phyloP scores from a whole-genome alignment of 2,888 invertebrate genomes.

The Carabus problematicus region DNA sequence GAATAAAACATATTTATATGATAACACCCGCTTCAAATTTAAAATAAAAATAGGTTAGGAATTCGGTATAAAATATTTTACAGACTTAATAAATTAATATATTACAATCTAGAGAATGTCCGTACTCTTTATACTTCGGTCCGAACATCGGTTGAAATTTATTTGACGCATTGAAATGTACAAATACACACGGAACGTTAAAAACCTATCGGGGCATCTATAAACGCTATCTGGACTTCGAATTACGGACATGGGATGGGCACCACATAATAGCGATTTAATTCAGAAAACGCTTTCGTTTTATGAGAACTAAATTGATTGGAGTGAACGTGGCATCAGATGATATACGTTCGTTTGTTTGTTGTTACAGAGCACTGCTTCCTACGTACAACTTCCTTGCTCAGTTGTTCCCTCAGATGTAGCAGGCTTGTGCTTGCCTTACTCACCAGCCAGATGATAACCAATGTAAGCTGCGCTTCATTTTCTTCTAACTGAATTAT shows the following conservation, averaged over 20 bases:
- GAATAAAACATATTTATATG: background rate
- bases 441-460: too few relatives aligned
- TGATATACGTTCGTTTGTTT: constrained; percentile 39
- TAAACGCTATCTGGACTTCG: constrained; percentile 1
- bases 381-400: too few relatives aligned
- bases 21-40: background rate
- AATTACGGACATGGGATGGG: constrained; percentile 21
- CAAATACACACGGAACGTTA: constrained; percentile 16
- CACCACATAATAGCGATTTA: constrained; percentile 30
- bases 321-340: constrained; percentile 15
- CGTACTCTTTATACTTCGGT: constrained; percentile 22
- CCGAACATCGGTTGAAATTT: constrained; percentile 17
- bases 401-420: too few relatives aligned
- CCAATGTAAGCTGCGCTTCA: too few relatives aligned
- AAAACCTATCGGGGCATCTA: constrained; percentile 21
- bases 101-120: constrained; percentile 18
- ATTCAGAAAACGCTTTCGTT: constrained; percentile 20
- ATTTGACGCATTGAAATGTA: constrained; percentile 36
- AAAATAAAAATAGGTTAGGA: constrained; percentile 16
- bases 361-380: background rate
- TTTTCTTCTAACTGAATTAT: too few relatives aligned
- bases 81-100: constrained; percentile 25
- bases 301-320: constrained; percentile 30
- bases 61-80: constrained; percentile 23
- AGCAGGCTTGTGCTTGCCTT: too few relatives aligned